These are phyloP conservation scores for Drosophila mojavensis DNA, from an alignment of 1,140 invertebrate genomes.

Conservation along the genomic window DNA sequence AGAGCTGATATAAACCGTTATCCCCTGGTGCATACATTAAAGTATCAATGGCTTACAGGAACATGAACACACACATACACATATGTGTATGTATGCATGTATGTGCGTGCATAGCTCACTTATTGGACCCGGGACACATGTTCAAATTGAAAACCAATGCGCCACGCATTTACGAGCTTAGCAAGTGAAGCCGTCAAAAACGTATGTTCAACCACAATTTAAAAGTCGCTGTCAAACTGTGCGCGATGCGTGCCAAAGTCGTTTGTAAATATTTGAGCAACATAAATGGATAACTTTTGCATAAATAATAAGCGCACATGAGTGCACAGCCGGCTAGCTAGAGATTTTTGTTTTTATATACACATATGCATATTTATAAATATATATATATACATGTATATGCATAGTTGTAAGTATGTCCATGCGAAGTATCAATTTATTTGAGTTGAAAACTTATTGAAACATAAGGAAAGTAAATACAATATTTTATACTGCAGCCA, in stretches of 20 bases:
- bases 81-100: conserved; percentile 24
- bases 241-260: not conserved
- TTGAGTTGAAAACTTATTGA: too few species aligned
- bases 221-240: conserved; percentile 41
- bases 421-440: too few species aligned
- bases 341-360: too few species aligned
- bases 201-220: conserved; percentile 6
- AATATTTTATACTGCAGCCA: too few species aligned
- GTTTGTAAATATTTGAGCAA: conserved; percentile 30
- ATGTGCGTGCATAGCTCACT: conserved; percentile 8
- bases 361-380: too few species aligned
- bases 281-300: conserved; percentile 20
- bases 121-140: conserved; percentile 32
- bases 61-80: conserved; percentile 16
- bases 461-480: too few species aligned
- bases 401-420: too few species aligned
- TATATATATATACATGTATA: too few species aligned
- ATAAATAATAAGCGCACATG: conserved; percentile 1
- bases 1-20: conserved; percentile 56
- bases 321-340: not conserved
- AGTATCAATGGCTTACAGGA: conserved; percentile 73
- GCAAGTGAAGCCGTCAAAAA: conserved; percentile 16
- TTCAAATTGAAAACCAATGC: conserved; percentile 69
- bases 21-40: conserved; percentile 64
- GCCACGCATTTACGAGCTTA: conserved; percentile 36